Evolutionary conservation across 2,888 invertebrate genomes (phyloP), one percentile per base, ranked within the genome.

Genomic region (Chalcosyrphus nemorum): DNA sequence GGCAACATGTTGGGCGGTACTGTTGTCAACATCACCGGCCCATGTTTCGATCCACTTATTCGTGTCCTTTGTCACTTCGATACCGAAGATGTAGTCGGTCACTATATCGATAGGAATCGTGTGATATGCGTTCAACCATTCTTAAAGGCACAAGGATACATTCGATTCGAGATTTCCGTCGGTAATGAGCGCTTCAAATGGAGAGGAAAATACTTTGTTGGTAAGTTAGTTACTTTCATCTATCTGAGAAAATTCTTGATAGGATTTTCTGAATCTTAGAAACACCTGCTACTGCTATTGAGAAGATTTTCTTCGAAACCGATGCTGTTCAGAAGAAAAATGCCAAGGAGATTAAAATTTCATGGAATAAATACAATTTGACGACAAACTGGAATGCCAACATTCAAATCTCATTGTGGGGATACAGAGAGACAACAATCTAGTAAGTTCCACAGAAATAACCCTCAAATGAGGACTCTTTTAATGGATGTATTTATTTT

Each of bases 1-100:
- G 99, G 98, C 3, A 98, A 97, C 90, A 99, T 99, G 99, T 93
- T 99, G 86, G 99, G 99, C 2, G 99, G 99, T 1, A 97, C 97
- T 0, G 95, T 98, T 66, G 97, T 99, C 41, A 98, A 99, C 89
- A 96, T 99, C 76, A 98, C 99, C 0, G 99, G 99, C 0, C 98
- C 98, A 1, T 99, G 99, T 90, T 97, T 99, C 90, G 93, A 95
- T 86, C 94, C 94, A 0, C 93, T 93, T 1, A 95, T 96, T 87
- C 94, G 95, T 86, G 94, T 98, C 56, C 94, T 94, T 65, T 98
- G 97, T 89, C 94, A 96, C 86, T 97, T 97, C 89, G 97, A 97
- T 89, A 96, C 95, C 0, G 95, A 95, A 86, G 94, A 95, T 75
- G 96, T 97, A 0, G 91, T 94, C 7, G 97, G 97, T 2, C 95